Percentiles rank a stretch among this genome's conserved stretches.
These are phyloP conservation scores for Masnerella sp. DNA, from an alignment of 2,888 invertebrate genomes.

Conservation along the genomic window DNA sequence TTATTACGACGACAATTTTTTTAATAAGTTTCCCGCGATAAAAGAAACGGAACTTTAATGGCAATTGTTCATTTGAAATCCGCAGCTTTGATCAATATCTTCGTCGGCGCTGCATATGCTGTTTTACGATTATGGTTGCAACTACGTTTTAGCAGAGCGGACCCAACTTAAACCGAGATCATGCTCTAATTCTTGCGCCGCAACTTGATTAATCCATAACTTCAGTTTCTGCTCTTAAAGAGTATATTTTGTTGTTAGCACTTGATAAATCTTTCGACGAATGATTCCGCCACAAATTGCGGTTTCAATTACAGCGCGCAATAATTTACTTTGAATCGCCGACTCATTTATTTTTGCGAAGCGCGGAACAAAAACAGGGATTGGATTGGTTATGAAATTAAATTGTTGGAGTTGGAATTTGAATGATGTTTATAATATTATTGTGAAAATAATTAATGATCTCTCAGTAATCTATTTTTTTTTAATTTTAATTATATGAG, in stretches of 20 bases:
- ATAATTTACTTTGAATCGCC: too few species aligned
- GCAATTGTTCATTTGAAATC: not conserved
- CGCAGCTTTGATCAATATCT: not conserved
- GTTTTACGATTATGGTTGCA: constrained; percentile 19
- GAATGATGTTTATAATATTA: too few species aligned
- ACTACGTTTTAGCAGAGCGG: constrained; percentile 31
- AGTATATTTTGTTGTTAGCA: constrained; percentile 31
- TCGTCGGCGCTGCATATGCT: not conserved
- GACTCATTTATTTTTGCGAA: too few species aligned
- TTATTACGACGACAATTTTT: too few species aligned
- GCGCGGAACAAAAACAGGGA: too few species aligned
- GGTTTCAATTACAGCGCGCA: not conserved
- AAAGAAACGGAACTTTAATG: too few species aligned
- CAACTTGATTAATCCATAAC: constrained; percentile 52
- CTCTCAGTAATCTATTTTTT: too few species aligned
- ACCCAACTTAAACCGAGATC: constrained; percentile 46
- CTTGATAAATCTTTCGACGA: constrained; percentile 16
- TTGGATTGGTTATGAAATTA: too few species aligned
- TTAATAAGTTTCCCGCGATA: not conserved
- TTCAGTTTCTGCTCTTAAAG: constrained; percentile 22
- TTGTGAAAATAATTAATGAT: too few species aligned
- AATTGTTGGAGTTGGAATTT: too few species aligned
- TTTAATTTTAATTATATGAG: too few species aligned
- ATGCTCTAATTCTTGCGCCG: constrained; percentile 50
- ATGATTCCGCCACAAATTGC: constrained; percentile 9